Conservation (phyloP, 2,113 vertebrate genomes). For the Phycodurus eques region DNA sequence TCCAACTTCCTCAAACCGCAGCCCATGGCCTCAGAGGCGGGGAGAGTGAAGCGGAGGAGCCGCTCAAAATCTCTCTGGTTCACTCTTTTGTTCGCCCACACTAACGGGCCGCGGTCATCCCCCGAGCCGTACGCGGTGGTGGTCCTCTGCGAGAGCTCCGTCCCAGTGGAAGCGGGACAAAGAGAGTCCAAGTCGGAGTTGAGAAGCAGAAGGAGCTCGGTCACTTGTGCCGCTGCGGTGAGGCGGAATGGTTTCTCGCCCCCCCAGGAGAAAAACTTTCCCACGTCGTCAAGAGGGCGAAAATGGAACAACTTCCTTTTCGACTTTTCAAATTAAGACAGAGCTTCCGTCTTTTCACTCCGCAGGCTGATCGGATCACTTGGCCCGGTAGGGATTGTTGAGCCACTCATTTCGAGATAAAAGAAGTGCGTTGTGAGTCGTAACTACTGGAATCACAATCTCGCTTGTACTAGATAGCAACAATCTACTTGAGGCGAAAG, state of each 20-base stretch:
- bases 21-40: slow-evolving; percentile 81
- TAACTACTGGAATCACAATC: no score
- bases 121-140: not conserved
- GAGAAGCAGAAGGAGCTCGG: not conserved
- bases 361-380: not conserved
- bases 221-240: not conserved
- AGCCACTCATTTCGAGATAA: not conserved
- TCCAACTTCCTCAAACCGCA: slow-evolving; percentile 95
- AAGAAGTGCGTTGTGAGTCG: no score
- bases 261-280: slow-evolving; percentile 10
- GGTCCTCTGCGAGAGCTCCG: not conserved
- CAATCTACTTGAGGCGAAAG: not conserved
- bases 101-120: not conserved
- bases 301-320: not conserved
- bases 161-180: not conserved
- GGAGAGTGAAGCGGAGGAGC: slow-evolving; percentile 34
- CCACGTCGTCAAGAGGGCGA: not conserved
- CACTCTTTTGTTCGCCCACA: not conserved
- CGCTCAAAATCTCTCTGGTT: not conserved
- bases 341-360: not conserved
- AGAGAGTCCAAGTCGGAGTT: not conserved
- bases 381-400: not conserved
- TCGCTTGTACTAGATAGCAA: no score
- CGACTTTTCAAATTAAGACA: slow-evolving; percentile 5
- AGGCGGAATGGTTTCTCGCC: not conserved